A percentile compares a stretch with the other conserved stretches of the same genome.
These are phyloP conservation scores for Hystrix brachyura DNA, from an alignment of 2,113 vertebrate genomes.

Conservation along the genomic window DNA sequence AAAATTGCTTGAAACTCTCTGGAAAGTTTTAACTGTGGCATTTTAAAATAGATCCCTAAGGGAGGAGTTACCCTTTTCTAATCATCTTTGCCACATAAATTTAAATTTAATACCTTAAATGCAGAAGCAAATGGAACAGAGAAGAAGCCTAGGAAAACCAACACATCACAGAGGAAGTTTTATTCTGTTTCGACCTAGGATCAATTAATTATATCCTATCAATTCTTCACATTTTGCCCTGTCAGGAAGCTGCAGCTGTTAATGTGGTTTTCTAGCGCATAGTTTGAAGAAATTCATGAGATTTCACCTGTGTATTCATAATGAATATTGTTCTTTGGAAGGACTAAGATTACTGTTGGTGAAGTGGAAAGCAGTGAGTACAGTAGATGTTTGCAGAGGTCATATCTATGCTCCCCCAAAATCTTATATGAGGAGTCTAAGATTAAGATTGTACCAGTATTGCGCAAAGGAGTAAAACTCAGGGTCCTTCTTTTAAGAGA, in stretches of 20 bases:
- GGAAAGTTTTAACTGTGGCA: slow-evolving; percentile 77
- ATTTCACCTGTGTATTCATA: neutral
- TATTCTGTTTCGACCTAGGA: neutral
- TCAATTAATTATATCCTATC: neutral
- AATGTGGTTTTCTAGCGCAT: neutral
- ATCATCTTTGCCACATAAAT: slow-evolving; percentile 34
- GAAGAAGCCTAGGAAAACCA: neutral
- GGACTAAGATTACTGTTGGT: neutral
- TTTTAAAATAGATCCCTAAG: slow-evolving; percentile 65
- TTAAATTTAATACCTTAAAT: slow-evolving; percentile 7
- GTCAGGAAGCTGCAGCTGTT: neutral
- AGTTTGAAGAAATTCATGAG: neutral
- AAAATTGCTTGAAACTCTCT: slow-evolving; percentile 77
- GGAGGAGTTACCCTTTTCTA: slow-evolving; percentile 63
- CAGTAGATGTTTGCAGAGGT: neutral
- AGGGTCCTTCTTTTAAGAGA: neutral
- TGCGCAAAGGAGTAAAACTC: neutral
- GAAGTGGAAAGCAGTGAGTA: neutral
- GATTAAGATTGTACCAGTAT: neutral
- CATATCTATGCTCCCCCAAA: neutral
- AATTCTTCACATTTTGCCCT: neutral
- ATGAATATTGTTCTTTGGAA: neutral
- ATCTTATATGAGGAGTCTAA: neutral
- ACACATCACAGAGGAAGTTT: neutral
- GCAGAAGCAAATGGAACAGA: slow-evolving; percentile 48